Conservation (phyloP, 2,113 vertebrate genomes). For the Taurulus bubalis region DNA sequence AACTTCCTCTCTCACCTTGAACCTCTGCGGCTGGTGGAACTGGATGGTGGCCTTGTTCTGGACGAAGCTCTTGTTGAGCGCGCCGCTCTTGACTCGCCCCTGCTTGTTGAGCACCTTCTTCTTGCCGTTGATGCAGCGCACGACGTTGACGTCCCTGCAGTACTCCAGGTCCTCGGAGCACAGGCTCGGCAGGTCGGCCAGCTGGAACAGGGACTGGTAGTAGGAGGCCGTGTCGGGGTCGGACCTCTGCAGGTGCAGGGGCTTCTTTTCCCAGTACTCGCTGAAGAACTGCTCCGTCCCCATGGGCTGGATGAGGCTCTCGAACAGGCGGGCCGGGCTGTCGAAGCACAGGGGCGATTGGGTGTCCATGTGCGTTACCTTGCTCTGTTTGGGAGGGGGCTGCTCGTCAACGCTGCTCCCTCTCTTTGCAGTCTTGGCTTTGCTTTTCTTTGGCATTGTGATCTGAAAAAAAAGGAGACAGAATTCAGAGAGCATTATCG, state of each 20-base stretch:
- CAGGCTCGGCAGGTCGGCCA: conserved; percentile 85
- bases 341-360: conserved; percentile 75
- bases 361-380: neutral
- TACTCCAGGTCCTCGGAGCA: conserved; percentile 83
- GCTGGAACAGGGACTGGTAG: conserved; percentile 88
- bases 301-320: conserved; percentile 89
- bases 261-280: conserved; percentile 92
- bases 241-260: conserved; percentile 85
- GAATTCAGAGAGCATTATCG: neutral
- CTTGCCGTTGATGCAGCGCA: conserved; percentile 86
- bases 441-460: conserved; percentile 84
- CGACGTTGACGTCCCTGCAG: conserved; percentile 87
- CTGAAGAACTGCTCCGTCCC: conserved; percentile 86
- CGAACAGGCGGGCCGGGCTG: conserved; percentile 85
- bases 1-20: conserved; percentile 86
- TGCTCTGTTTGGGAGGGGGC: conserved; percentile 75
- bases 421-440: conserved; percentile 39
- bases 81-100: conserved; percentile 84
- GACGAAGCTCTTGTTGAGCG: conserved; percentile 87
- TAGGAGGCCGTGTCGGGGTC: conserved; percentile 79
- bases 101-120: conserved; percentile 89
- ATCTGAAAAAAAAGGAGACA: conserved; percentile 6
- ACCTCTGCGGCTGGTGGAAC: conserved; percentile 95
- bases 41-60: conserved; percentile 91
- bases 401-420: conserved; percentile 31